Percentiles rank a stretch among this genome's conserved stretches.
phyloP scores from a whole-genome alignment of 2,113 vertebrate genomes.

The Clupea harengus region DNA sequence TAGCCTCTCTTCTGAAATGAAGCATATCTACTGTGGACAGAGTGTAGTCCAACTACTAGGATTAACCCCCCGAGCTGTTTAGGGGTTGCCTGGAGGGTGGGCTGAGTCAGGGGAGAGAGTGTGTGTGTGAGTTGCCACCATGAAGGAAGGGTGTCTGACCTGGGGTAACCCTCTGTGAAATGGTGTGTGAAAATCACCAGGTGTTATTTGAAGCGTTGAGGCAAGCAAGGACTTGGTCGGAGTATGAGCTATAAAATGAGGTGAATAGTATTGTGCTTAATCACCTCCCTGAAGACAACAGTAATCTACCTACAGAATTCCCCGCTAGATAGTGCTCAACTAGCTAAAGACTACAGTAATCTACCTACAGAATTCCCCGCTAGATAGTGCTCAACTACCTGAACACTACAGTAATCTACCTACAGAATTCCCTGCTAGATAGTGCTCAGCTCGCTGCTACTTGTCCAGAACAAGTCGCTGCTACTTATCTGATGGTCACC shows the following conservation, averaged over 20 bases:
- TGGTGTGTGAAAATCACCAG: background rate
- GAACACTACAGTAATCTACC: background rate
- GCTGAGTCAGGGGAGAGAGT: background rate
- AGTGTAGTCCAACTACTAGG: background rate
- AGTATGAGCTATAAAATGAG: background rate
- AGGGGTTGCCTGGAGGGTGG: background rate
- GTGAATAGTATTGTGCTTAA: background rate
- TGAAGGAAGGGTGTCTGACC: background rate
- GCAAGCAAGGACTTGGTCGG: background rate
- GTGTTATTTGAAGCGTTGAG: background rate
- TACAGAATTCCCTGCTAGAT: background rate
- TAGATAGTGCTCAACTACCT: background rate
- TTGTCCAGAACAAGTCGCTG: background rate
- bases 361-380: background rate
- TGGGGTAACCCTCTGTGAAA: background rate
- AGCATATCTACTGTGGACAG: background rate
- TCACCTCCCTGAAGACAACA: background rate
- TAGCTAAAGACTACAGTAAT: background rate
- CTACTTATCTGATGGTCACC: background rate
- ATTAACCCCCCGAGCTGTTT: background rate
- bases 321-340: background rate
- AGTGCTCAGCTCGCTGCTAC: background rate
- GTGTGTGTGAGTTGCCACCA: background rate
- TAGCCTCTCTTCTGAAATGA: background rate
- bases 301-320: background rate